Percentiles rank a stretch among this genome's conserved stretches.
phyloP scores from a whole-genome alignment of 2,113 vertebrate species.

The Ammodytes marinus region DNA sequence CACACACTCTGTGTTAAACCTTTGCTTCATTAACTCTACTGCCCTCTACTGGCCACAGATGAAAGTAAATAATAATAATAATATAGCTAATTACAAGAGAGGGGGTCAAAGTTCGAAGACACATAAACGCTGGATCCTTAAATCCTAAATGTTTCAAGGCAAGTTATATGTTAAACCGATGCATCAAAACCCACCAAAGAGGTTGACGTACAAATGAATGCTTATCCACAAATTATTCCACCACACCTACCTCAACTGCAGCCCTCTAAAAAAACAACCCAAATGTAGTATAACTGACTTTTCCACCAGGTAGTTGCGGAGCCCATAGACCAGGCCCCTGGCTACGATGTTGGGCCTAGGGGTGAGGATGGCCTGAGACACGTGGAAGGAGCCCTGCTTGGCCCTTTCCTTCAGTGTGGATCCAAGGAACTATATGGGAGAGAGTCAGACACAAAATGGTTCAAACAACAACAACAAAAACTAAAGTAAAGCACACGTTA shows the following conservation, averaged over 20 bases:
- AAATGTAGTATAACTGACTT: slow-evolving; percentile 80
- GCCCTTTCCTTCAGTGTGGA: slow-evolving; percentile 91
- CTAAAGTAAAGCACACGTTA: not conserved
- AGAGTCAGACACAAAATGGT: not conserved
- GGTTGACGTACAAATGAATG: not conserved
- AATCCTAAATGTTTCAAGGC: not conserved
- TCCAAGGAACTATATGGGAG: slow-evolving; percentile 89
- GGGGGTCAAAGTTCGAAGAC: not conserved
- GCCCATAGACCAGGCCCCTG: slow-evolving; percentile 89
- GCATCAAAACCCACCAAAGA: not conserved
- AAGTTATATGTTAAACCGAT: not conserved
- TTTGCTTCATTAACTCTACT: slow-evolving; percentile 15
- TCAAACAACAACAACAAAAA: not conserved
- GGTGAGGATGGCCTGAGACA: slow-evolving; percentile 98
- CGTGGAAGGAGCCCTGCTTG: slow-evolving; percentile 91
- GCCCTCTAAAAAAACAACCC: not conserved
- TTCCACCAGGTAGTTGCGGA: slow-evolving; percentile 94
- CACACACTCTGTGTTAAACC: not conserved
- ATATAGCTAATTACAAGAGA: not conserved
- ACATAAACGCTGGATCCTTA: not conserved
- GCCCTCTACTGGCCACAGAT: slow-evolving; percentile 49
- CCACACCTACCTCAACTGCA: not conserved
- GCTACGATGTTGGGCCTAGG: slow-evolving; percentile 92
- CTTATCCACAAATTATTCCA: not conserved
- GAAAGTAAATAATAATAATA: not conserved